Percentiles rank a stretch among this genome's conserved stretches.
Evolutionary conservation across 2,888 invertebrate genomes (phyloP).

Genomic region (Drosophila borealis): DNA sequence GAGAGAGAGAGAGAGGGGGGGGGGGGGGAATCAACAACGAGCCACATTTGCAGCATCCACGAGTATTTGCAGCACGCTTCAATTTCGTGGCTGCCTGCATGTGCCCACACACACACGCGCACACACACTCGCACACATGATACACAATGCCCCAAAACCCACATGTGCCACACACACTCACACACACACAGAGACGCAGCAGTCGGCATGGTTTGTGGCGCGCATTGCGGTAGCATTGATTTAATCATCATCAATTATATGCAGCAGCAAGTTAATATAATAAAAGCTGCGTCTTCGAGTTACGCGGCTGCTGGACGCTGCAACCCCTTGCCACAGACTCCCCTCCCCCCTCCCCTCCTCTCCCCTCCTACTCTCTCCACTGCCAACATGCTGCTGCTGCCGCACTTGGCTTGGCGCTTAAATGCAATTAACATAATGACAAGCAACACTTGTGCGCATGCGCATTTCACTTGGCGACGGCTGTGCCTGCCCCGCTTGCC

Average conservation of each 20-base stretch:
- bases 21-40: conserved; percentile 15
- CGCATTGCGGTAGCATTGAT: conserved; percentile 84
- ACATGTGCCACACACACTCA: conserved; percentile 9
- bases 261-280: conserved; percentile 82
- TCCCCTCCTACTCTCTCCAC: conserved; percentile 9
- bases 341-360: background rate
- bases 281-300: conserved; percentile 68
- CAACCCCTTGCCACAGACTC: background rate
- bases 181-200: background rate
- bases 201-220: conserved; percentile 23
- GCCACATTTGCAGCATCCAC: conserved; percentile 51
- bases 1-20: background rate
- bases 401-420: conserved; percentile 70
- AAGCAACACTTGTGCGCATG: conserved; percentile 81
- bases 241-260: conserved; percentile 84
- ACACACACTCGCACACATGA: conserved; percentile 22
- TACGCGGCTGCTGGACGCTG: conserved; percentile 17
- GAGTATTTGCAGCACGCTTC: conserved; percentile 44
- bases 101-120: conserved; percentile 19
- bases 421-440: conserved; percentile 82
- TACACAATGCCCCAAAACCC: conserved; percentile 18
- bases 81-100: conserved; percentile 35
- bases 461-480: conserved; percentile 71
- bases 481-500: background rate
- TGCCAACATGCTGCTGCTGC: conserved; percentile 9